A percentile compares a stretch with the other conserved stretches of the same genome.
Evolutionary conservation across 2,888 invertebrate genomes (phyloP).

Genomic region (Crioceris asparagi): DNA sequence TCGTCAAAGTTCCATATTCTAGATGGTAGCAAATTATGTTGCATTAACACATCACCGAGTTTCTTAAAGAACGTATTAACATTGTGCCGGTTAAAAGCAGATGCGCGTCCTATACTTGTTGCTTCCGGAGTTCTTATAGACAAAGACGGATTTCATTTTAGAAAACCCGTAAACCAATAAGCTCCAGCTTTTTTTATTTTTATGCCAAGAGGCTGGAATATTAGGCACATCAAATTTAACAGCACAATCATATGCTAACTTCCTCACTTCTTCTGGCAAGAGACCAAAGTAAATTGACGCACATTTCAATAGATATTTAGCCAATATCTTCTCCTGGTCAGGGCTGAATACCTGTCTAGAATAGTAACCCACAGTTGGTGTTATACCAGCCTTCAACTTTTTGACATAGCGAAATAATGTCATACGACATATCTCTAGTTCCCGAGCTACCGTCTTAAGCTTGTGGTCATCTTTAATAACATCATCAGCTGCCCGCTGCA

Average conservation of each 20-base stretch:
- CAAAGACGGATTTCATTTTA: conserved; percentile 14
- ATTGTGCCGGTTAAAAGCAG: conserved; percentile 4
- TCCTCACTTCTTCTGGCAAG: conserved; percentile 1
- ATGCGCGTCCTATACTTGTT: conserved; percentile 18
- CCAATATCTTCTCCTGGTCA: not conserved
- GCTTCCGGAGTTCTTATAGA: conserved; percentile 21
- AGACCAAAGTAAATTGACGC: conserved; percentile 3
- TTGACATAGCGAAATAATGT: conserved; percentile 3
- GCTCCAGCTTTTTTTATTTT: conserved; percentile 2
- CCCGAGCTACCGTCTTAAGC: conserved; percentile 2
- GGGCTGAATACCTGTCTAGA: conserved; percentile 1
- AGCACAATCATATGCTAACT: conserved; percentile 1
- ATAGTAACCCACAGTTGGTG: not conserved
- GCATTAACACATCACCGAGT: not conserved
- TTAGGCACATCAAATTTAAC: conserved; percentile 1
- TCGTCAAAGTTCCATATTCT: too few species aligned
- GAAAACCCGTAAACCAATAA: conserved; percentile 17
- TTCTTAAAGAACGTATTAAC: conserved; percentile 1
- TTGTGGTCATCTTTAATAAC: conserved; percentile 1
- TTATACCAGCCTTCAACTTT: conserved; percentile 3
- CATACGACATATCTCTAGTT: conserved; percentile 1
- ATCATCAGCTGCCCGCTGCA: conserved; percentile 1
- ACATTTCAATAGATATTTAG: not conserved
- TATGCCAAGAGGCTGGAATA: too few species aligned
- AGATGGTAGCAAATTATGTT: too few species aligned